Evolutionary conservation across 2,113 vertebrate species (phyloP), one percentile per base, ranked within the genome.

Genomic region (Zosterops pallidus): DNA sequence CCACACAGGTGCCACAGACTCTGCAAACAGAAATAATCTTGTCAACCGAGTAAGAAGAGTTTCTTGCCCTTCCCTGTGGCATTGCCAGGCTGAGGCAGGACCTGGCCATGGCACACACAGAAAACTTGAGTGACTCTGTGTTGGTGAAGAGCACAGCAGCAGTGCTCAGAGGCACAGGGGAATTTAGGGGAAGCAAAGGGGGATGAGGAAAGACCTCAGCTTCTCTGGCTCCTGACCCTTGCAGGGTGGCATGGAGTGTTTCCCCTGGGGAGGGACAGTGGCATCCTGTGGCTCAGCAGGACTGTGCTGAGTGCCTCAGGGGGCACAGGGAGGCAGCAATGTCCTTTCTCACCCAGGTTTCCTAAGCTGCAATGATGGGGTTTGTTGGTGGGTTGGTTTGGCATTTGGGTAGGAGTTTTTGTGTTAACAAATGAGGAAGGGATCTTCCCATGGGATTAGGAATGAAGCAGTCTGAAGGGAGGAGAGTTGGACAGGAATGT

Each of bases 341-440:
- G 35, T 39, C 23, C 4, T 12, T 8, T 39, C 47, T 78, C 47
- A 21, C 14, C 65, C 23, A 4, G 35, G 7, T 33, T 63, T 75
- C 62, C 20, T 63, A 10, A 31, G 12, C 65, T 41, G 46, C 0
- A 1, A 0, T 42, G 25, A 16, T 37, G 26, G 17, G 5, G 0
- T 7, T 37, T 16, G 52, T n/a, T 35, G 5, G 10, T 59, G 28
- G 11, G 26, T 35, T 69, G 29, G 8, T 50, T 70, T 70, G 80
- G 10, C 12, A 5, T 49, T 64, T 26, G 53, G 11, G 6, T 7
- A 22, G 11, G 8, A 5, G 2, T 39, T 44, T 74, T 55, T 70
- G 6, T 78, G 79, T 72, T 29, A 67, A 33, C 23, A 47, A 21
- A 44, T 68, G 26, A 89, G 65, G 25, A 75, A 69, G 37, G 37